A percentile compares a stretch with the other conserved stretches of the same genome.
phyloP scores from a whole-genome alignment of 1,140 invertebrate species.

The Philaenus spumarius region DNA sequence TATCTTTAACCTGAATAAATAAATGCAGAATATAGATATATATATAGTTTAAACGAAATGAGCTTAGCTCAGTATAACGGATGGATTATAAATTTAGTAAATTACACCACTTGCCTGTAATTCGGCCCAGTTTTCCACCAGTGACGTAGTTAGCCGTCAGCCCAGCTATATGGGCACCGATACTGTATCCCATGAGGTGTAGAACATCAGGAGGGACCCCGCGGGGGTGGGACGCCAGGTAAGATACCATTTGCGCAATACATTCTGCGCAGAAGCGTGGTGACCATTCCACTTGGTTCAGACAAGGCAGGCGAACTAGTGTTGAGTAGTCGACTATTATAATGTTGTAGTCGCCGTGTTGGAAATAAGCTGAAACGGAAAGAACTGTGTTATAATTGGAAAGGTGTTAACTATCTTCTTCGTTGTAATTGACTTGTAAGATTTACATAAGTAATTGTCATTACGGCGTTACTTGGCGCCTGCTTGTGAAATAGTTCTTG shows the following conservation, averaged over 20 bases:
- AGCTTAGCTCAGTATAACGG: neutral
- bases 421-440: no score
- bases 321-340: conserved; percentile 79
- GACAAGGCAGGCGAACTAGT: conserved; percentile 72
- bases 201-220: conserved; percentile 61
- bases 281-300: conserved; percentile 74
- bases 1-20: no score
- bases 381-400: neutral
- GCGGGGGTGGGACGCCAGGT: conserved; percentile 66
- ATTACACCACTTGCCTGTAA: conserved; percentile 64
- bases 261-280: conserved; percentile 73
- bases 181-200: conserved; percentile 77
- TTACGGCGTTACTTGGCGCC: no score
- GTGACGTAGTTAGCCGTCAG: conserved; percentile 67
- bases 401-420: no score
- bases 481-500: no score
- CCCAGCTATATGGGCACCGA: conserved; percentile 78
- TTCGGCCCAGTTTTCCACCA: conserved; percentile 61
- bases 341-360: conserved; percentile 71
- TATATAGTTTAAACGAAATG: no score
- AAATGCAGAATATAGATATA: conserved; percentile 6
- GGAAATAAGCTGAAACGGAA: conserved; percentile 63
- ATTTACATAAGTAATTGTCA: no score
- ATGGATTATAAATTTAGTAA: conserved; percentile 9
- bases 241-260: conserved; percentile 71